Evolutionary conservation across 2,888 invertebrate genomes (phyloP), one percentile per base, ranked within the genome.

Genomic region (Limnephilus lunatus): DNA sequence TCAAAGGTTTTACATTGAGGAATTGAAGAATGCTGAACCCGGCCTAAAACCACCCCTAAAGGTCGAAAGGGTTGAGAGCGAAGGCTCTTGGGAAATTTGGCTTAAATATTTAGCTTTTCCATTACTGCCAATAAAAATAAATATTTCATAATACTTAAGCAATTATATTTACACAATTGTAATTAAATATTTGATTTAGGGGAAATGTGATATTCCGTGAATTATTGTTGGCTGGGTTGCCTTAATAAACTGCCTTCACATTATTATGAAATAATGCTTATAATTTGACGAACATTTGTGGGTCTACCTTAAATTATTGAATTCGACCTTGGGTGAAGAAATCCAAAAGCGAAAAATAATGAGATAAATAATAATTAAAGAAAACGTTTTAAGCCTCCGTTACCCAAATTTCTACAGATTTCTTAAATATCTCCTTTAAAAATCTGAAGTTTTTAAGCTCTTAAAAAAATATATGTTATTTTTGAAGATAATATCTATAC

Each of bases 1-100:
- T 90, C 85, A 90, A 85, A 85, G 90, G 85, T 90, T 85, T 90
- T 85, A 68, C 90, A 85, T 32, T 85, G 48, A 39, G 39, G 85
- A 35, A 85, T 85, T 90, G 80, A 90, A 85, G 85, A 48, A 81
- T 85, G 85, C 80, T 30, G 32, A 85, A 81, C 85, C 68, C 81
- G 80, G 85, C 30, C 68, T 68, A 68, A 68, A 68, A 68, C 68
- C 68, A 68, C 68, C 68, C 68, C 48, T 30, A 83, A 83, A 83
- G 86, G 86, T 86, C n/a, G 39, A 83, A 83, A 83, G 86, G 86
- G 86, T 86, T 44, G 30, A 86, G 44, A 30, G 39, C 15, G 86
- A 44, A 48, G 48, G 86, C 44, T 85, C n/a, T 83, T 68, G 68
- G 68, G 68, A 68, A 68, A 68, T 68, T 68, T 68, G 68, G 68